Percentiles rank a stretch among this genome's conserved stretches.
Evolutionary conservation across 2,888 invertebrate genomes (phyloP).

Genomic region (Eristalinus aeneus): DNA sequence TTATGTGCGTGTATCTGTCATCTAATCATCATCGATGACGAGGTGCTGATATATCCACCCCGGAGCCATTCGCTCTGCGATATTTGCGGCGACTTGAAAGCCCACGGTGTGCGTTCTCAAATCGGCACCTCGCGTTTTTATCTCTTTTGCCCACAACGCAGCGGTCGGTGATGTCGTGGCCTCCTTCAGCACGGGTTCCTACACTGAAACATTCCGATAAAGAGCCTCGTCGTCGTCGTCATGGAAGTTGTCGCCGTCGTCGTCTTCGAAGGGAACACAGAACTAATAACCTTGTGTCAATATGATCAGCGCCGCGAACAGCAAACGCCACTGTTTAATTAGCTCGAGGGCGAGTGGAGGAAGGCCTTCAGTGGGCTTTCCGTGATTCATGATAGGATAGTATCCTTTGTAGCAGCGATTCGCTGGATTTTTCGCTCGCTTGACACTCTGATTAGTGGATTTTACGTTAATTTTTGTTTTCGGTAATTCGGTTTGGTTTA

Average conservation of each 20-base stretch:
- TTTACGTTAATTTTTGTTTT: conserved; percentile 61
- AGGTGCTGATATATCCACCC: conserved; percentile 41
- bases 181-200: conserved; percentile 41
- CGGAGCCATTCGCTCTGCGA: conserved; percentile 33
- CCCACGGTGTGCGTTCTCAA: conserved; percentile 42
- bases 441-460: conserved; percentile 53
- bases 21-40: conserved; percentile 59
- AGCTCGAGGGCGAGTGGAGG: conserved; percentile 21
- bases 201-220: conserved; percentile 52
- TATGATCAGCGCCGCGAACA: conserved; percentile 54
- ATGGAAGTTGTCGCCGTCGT: neutral
- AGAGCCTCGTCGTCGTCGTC: conserved; percentile 18
- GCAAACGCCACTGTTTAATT: conserved; percentile 63
- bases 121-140: conserved; percentile 45
- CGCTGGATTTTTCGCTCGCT: conserved; percentile 32
- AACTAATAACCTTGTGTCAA: conserved; percentile 62
- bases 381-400: conserved; percentile 51
- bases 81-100: conserved; percentile 55
- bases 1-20: conserved; percentile 56
- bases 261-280: conserved; percentile 45
- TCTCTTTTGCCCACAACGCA: conserved; percentile 28
- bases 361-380: conserved; percentile 23
- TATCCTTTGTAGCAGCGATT: conserved; percentile 52
- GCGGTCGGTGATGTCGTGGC: conserved; percentile 37
- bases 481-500: conserved; percentile 52